These are phyloP conservation scores for Dicranocentrus wangi DNA, from an alignment of 2,888 invertebrate genomes.

Conservation along the genomic window DNA sequence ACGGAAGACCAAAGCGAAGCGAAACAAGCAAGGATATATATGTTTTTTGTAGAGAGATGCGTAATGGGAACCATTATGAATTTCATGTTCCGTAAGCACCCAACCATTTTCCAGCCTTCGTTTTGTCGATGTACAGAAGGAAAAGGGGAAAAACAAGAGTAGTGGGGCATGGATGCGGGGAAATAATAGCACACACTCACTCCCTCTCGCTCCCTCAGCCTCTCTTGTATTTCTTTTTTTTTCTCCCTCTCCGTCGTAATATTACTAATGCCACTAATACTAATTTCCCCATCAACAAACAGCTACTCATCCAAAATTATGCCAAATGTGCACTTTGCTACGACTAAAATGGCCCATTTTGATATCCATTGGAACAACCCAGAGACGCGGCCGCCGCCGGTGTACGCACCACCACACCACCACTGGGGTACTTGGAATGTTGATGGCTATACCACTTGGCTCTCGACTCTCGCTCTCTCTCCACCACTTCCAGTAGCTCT, in stretches of 20 bases:
- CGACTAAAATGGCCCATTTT: slow-evolving; percentile 58
- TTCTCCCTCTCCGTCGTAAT: slow-evolving; percentile 46
- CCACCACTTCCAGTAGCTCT: too few relatives aligned
- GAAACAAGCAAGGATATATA: slow-evolving; percentile 30
- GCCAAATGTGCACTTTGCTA: slow-evolving; percentile 64
- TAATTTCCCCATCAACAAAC: slow-evolving; percentile 65
- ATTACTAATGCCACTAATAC: slow-evolving; percentile 59
- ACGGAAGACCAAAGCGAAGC: slow-evolving; percentile 22
- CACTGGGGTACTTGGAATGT: neutral
- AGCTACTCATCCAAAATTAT: slow-evolving; percentile 64
- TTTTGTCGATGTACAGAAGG: too few relatives aligned
- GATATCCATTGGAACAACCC: slow-evolving; percentile 34
- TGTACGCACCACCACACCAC: neutral
- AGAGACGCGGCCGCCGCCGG: slow-evolving; percentile 33
- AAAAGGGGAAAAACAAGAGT: too few relatives aligned
- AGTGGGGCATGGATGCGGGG: too few relatives aligned
- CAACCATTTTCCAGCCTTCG: slow-evolving; percentile 21
- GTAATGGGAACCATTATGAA: slow-evolving; percentile 63
- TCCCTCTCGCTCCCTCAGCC: neutral
- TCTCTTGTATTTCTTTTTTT: neutral
- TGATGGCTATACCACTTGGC: slow-evolving; percentile 24
- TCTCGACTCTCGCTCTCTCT: slow-evolving; percentile 39
- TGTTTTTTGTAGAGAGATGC: slow-evolving; percentile 55
- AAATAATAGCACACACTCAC: too few relatives aligned
- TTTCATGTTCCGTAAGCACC: slow-evolving; percentile 58